A percentile compares a stretch with the other conserved stretches of the same genome.
phyloP scores from a whole-genome alignment of 2,113 vertebrate species.

The Amazona guildingii region DNA sequence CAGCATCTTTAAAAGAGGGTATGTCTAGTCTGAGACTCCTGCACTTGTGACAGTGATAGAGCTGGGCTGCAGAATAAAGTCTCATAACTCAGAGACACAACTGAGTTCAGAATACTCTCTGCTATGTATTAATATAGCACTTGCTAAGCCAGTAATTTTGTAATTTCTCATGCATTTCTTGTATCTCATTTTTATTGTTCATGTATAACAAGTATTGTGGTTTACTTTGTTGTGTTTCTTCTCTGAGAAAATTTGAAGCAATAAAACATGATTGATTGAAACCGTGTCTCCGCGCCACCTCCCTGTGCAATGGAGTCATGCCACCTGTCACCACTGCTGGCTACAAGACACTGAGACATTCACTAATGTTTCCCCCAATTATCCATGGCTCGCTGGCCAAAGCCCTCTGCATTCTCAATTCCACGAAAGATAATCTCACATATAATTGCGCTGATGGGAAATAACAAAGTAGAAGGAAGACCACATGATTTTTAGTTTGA shows the following conservation, averaged over 20 bases:
- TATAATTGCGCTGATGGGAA: neutral
- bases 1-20: neutral
- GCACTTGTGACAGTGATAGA: neutral
- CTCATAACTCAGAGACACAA: neutral
- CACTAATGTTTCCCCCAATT: neutral
- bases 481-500: neutral
- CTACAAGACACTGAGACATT: neutral
- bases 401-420: neutral
- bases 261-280: constrained; percentile 17
- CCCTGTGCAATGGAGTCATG: neutral
- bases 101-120: neutral
- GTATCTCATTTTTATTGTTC: neutral
- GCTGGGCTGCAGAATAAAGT: neutral
- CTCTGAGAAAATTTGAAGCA: constrained; percentile 8
- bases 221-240: neutral
- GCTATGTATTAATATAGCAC: neutral
- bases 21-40: neutral
- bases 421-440: neutral
- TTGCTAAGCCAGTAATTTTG: neutral
- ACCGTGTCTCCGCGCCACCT: neutral
- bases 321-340: constrained; percentile 4
- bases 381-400: neutral
- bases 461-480: neutral
- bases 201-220: neutral
- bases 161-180: neutral